Percentiles rank a stretch among this genome's conserved stretches.
Conservation (phyloP, 2,888 invertebrate genomes). For the Pimpla rufipes region DNA sequence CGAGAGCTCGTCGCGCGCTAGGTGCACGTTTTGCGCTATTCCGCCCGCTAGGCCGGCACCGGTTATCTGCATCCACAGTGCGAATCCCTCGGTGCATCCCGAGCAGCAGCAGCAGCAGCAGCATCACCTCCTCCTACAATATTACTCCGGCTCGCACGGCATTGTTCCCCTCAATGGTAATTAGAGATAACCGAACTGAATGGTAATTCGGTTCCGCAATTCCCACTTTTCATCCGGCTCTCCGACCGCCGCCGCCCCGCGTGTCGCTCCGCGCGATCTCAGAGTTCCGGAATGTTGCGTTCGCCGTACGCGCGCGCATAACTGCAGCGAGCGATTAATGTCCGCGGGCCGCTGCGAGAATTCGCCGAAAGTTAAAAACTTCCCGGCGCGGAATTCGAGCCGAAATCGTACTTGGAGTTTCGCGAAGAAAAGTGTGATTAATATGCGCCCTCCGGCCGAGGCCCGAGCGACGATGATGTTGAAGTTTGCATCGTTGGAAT, state of each 20-base stretch:
- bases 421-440: slow-evolving; percentile 5
- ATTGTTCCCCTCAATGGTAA: slow-evolving; percentile 70
- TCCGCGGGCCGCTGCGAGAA: neutral
- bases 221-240: slow-evolving; percentile 56
- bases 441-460: neutral
- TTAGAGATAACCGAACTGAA: slow-evolving; percentile 72
- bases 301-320: neutral
- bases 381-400: neutral
- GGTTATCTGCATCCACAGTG: slow-evolving; percentile 57
- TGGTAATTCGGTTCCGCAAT: slow-evolving; percentile 70
- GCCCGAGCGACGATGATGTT: neutral
- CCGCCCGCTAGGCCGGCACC: slow-evolving; percentile 20
- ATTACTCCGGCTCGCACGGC: slow-evolving; percentile 51
- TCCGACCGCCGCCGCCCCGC: neutral
- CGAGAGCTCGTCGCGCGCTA: slow-evolving; percentile 23
- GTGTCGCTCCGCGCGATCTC: neutral
- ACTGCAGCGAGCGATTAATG: neutral
- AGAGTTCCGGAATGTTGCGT: neutral
- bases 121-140: slow-evolving; percentile 32
- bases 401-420: slow-evolving; percentile 9
- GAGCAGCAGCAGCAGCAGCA: neutral
- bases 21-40: slow-evolving; percentile 20
- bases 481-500: no score
- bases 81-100: slow-evolving; percentile 45
- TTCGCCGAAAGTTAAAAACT: neutral